Evolutionary conservation across 2,113 vertebrate genomes (phyloP), one percentile per base, ranked within the genome.

Genomic region (Taxidea taxus): DNA sequence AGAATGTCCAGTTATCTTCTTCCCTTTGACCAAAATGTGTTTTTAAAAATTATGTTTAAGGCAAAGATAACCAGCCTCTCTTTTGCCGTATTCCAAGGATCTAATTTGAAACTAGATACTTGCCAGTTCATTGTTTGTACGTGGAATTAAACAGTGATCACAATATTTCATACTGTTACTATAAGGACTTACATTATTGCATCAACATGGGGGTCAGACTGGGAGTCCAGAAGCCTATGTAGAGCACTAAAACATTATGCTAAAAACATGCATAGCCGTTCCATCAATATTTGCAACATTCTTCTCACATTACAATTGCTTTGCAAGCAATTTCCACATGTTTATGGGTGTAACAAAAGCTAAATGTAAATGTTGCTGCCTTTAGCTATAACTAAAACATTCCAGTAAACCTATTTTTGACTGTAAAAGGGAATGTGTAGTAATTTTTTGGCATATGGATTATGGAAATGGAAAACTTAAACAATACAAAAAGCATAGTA

Each of bases 331-430:
- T 95, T 97, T 97, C 94, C 97, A 97, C 95, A 70, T 87, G 94
- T 97, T 97, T 94, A 74, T 98, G 96, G 90, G 80, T 98, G 94
- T 98, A 97, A 97, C 95, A 97, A 94, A 98, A 98, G 96, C 94
- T 97, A 91, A 62, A 90, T 97, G 97, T 98, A 91, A 97, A 97
- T 98, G 97, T 98, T 66, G 95, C 97, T 98, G 95, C 98, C 98
- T 98, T 98, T 93, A 94, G 89, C 95, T 98, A 90, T 98, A 97
- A 98, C 98, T 98, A 96, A 98, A 97, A 98, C 98, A 99, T 99
- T 98, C 98, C 98, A 99, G 98, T 98, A 98, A 98, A 99, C 92
- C 94, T 99, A 97, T 98, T 98, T 99, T 98, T 98, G 94, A 98
- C 97, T 97, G 96, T 98, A 98, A 93, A 75, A 80, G 82, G 70